These are phyloP conservation scores for Chaetogeoica ovagalla DNA, from an alignment of 2,888 invertebrate species.

Conservation along the genomic window DNA sequence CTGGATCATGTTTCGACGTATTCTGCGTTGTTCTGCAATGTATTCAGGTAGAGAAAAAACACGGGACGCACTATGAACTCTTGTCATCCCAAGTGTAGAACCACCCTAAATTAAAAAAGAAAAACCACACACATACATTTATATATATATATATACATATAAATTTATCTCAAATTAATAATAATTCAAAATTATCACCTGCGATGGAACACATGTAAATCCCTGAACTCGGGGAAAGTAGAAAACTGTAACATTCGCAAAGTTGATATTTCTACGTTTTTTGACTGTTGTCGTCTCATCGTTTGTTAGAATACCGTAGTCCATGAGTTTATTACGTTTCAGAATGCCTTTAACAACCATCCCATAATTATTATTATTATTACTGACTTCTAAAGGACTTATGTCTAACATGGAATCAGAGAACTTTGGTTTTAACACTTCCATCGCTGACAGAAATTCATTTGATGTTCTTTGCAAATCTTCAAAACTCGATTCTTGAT, in stretches of 20 bases:
- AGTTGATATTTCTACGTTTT: slow-evolving; percentile 81
- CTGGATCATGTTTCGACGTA: slow-evolving; percentile 80
- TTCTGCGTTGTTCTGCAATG: slow-evolving; percentile 81
- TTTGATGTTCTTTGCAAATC: slow-evolving; percentile 48
- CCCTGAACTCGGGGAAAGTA: slow-evolving; percentile 93
- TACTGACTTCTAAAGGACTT: slow-evolving; percentile 1
- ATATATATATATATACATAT: background rate
- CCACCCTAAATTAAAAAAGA: slow-evolving; percentile 67
- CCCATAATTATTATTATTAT: slow-evolving; percentile 26
- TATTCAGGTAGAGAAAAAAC: slow-evolving; percentile 86
- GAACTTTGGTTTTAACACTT: slow-evolving; percentile 35
- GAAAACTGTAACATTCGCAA: slow-evolving; percentile 89
- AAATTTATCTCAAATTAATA: background rate
- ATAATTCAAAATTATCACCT: slow-evolving; percentile 57
- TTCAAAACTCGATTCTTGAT: slow-evolving; percentile 40
- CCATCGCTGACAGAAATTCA: slow-evolving; percentile 52
- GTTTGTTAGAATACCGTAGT: slow-evolving; percentile 3
- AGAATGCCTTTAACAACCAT: slow-evolving; percentile 67
- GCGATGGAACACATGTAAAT: slow-evolving; percentile 86
- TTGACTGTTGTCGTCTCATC: slow-evolving; percentile 58
- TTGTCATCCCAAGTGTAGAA: slow-evolving; percentile 87
- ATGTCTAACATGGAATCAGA: slow-evolving; percentile 27
- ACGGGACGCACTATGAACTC: slow-evolving; percentile 68
- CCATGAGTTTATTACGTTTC: slow-evolving; percentile 64
- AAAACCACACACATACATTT: background rate